These are phyloP conservation scores for Geophilus truncorum DNA, from an alignment of 2,888 invertebrate species.

Conservation along the genomic window DNA sequence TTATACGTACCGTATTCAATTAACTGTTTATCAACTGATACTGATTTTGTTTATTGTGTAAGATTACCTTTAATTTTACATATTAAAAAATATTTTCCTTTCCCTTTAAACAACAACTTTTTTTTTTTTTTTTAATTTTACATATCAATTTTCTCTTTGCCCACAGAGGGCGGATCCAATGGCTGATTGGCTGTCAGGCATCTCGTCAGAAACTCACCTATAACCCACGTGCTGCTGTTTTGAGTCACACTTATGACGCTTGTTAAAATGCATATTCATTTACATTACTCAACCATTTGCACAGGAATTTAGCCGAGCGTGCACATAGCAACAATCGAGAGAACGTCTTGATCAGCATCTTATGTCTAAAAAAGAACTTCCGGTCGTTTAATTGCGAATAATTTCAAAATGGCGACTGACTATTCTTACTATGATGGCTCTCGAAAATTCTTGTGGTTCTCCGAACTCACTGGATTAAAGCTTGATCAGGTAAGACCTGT, in stretches of 20 bases:
- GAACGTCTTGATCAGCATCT: not conserved
- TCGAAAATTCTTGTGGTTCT: constrained; percentile 57
- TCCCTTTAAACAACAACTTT: no score
- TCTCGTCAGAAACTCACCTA: not conserved
- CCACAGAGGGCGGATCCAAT: not conserved
- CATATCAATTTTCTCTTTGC: no score
- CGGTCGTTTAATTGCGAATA: not conserved
- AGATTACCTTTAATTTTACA: no score
- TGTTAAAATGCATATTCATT: not conserved
- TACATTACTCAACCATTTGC: not conserved
- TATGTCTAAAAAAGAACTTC: constrained; percentile 10
- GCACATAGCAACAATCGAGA: not conserved
- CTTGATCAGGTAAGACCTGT: constrained; percentile 66
- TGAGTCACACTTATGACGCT: not conserved
- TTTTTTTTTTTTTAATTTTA: no score
- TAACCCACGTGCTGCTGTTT: not conserved
- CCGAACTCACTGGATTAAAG: constrained; percentile 64
- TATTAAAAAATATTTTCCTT: no score
- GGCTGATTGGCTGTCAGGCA: not conserved
- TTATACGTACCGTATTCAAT: not conserved
- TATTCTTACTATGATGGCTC: constrained; percentile 40
- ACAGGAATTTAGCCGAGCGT: not conserved
- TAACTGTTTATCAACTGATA: no score
- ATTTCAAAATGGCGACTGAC: not conserved
- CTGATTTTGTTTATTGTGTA: no score